Conservation (phyloP, 2,113 vertebrate species). For the Embiotoca jacksoni region DNA sequence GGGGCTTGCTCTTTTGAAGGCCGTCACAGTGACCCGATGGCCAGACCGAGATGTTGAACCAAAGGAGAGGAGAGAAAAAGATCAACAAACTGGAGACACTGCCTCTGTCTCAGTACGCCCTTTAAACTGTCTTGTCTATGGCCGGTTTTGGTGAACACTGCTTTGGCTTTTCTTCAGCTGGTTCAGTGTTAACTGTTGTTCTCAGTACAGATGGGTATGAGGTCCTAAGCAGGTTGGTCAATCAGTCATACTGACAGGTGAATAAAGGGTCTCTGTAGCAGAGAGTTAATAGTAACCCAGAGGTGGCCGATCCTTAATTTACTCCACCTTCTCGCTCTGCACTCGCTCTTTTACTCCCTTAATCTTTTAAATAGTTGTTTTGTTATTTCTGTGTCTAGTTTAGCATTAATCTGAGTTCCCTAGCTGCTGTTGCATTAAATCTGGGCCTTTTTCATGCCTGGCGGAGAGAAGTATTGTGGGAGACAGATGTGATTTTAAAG, state of each 20-base stretch:
- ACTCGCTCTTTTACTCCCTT: neutral
- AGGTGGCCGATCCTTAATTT: conserved; percentile 50
- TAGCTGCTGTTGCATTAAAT: conserved; percentile 25
- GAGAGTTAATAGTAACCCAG: conserved; percentile 44
- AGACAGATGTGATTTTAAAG: conserved; percentile 8
- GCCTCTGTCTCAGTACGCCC: conserved; percentile 13
- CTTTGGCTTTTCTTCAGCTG: neutral
- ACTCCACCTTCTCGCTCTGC: conserved; percentile 3
- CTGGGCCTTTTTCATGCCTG: conserved; percentile 13
- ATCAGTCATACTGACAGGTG: conserved; percentile 70
- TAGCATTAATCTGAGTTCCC: conserved; percentile 32
- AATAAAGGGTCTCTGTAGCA: conserved; percentile 61
- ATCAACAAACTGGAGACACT: conserved; percentile 18
- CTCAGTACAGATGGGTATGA: neutral
- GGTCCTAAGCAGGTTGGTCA: conserved; percentile 42
- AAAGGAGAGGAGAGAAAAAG: neutral
- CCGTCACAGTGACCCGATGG: conserved; percentile 9
- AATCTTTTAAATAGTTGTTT: conserved; percentile 27
- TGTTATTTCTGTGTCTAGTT: conserved; percentile 43
- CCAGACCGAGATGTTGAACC: conserved; percentile 9
- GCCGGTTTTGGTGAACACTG: conserved; percentile 18
- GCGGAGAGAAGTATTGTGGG: neutral
- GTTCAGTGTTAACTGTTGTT: conserved; percentile 13
- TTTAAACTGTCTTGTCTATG: conserved; percentile 31
- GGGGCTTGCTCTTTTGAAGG: conserved; percentile 42